These are phyloP conservation scores for Xanthostigma xanthostigma DNA, from an alignment of 2,888 invertebrate species.

Conservation along the genomic window DNA sequence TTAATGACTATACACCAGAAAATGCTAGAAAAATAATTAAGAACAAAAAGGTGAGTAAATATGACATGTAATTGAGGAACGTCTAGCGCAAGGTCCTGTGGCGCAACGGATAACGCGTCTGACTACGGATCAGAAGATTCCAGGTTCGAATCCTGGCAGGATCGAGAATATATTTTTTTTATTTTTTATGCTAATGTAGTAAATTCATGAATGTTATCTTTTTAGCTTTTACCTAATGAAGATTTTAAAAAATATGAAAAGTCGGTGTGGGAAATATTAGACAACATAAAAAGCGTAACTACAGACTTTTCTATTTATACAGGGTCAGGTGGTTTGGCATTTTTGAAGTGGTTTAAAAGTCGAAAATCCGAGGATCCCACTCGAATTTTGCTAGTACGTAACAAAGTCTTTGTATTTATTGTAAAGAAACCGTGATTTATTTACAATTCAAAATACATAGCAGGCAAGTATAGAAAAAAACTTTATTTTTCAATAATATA, in stretches of 20 bases:
- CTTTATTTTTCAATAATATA: not conserved
- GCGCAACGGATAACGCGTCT: constrained; percentile 42
- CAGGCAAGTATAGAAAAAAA: too few relatives aligned
- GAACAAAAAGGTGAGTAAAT: constrained; percentile 17
- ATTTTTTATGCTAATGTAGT: not conserved
- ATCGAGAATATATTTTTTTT: constrained; percentile 24
- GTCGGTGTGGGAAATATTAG: not conserved
- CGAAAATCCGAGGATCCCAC: constrained; percentile 13
- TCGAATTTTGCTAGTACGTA: too few relatives aligned
- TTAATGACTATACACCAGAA: constrained; percentile 29
- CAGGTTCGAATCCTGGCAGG: constrained; percentile 22
- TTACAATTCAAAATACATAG: too few relatives aligned
- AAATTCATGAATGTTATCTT: constrained; percentile 3
- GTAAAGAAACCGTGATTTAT: too few relatives aligned
- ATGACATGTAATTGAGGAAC: too few relatives aligned
- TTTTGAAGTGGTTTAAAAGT: constrained; percentile 39
- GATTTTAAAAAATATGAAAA: not conserved
- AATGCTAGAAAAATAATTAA: constrained; percentile 25
- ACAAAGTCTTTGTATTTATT: not conserved
- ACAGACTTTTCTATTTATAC: constrained; percentile 57
- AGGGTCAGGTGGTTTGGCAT: constrained; percentile 55
- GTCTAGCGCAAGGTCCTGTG: constrained; percentile 27
- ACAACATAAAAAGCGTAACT: constrained; percentile 9
- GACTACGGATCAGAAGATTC: constrained; percentile 40
- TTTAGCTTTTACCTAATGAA: constrained; percentile 7